Evolutionary conservation across 2,797 vertebrate species (phyloP), one percentile per base, ranked within the genome.

Genomic region (Anomalospiza imberbis): DNA sequence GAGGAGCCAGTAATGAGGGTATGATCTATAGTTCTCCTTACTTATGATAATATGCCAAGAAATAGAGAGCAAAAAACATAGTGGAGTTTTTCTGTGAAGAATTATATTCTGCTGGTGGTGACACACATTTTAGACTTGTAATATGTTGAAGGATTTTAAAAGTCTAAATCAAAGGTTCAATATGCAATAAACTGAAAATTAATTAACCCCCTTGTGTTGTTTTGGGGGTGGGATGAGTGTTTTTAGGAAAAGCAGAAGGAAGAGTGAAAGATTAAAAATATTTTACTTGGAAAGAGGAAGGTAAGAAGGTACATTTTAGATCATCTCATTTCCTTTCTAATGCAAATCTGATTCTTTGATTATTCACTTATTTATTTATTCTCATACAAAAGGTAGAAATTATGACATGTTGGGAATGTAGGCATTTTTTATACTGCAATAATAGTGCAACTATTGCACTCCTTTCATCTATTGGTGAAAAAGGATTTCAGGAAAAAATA

Each of bases 321-420:
- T 91, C 8, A 62, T 83, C 48, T 90, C 10, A 28, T 74, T 87
- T 93, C 47, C 66, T 94, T 95, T 95, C 73, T 81, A 90, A 82
- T 95, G 83, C 82, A 94, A 89, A 91, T 88, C 42, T 57, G 60
- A 57, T 71, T 82, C 38, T 85, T 63, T 90, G 83, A 66, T 91
- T 94, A 71, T 85, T 94, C 81, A 68, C 38, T 70, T 77, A 85
- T 89, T 93, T 91, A 85, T 88, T 87, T 91, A 72, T 89, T 68
- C 36, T 67, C 54, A 63, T 24, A 62, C 20, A 44, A 70, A 90
- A 89, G 55, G 88, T 91, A 86, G 34, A 73, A 63, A 93, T 79
- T 54, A 61, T 34, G 47, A 26, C 13, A 32, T 79, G 8, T 74
- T 68, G 34, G 63, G 17, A 67, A 67, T 32, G 29, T 68, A 81